Evolutionary conservation across 2,797 vertebrate genomes (phyloP).

Genomic region (Gastrophryne carolinensis): DNA sequence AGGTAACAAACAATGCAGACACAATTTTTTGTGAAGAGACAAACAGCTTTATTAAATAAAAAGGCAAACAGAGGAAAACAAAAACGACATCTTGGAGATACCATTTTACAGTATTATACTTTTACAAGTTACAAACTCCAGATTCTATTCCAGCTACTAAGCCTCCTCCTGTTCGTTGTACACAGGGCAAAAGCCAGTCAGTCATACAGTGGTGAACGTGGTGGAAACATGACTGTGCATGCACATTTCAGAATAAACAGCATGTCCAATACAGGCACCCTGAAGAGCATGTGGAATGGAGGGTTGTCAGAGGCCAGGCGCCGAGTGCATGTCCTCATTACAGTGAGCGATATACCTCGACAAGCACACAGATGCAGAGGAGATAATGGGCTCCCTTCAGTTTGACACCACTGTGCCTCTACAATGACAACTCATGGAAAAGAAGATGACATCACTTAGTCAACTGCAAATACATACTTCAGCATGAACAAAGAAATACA

Average conservation of each 20-base stretch:
- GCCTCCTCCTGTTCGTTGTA: conserved; percentile 24
- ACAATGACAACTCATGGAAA: not conserved
- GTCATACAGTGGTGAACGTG: conserved; percentile 16
- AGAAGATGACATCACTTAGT: not conserved
- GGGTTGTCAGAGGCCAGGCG: not conserved
- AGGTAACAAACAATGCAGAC: not conserved
- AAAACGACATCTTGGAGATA: conserved; percentile 61
- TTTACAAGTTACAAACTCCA: conserved; percentile 60
- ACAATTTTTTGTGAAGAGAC: conserved; percentile 68
- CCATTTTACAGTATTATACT: conserved; percentile 37
- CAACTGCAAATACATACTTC: conserved; percentile 9
- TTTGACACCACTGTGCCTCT: not conserved
- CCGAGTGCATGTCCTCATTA: not conserved
- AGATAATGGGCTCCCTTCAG: not conserved
- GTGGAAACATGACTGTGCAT: conserved; percentile 9
- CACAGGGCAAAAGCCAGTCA: conserved; percentile 1
- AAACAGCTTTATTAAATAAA: conserved; percentile 73
- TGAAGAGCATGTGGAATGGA: conserved; percentile 15
- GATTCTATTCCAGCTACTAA: conserved; percentile 60
- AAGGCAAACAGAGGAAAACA: conserved; percentile 66
- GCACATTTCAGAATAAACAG: not conserved
- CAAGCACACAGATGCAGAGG: not conserved
- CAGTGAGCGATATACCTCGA: not conserved
- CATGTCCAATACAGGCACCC: not conserved
- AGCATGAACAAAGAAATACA: conserved; percentile 9